Conservation (phyloP, 2,888 invertebrate genomes). For the Alloscopus bannaensis region DNA sequence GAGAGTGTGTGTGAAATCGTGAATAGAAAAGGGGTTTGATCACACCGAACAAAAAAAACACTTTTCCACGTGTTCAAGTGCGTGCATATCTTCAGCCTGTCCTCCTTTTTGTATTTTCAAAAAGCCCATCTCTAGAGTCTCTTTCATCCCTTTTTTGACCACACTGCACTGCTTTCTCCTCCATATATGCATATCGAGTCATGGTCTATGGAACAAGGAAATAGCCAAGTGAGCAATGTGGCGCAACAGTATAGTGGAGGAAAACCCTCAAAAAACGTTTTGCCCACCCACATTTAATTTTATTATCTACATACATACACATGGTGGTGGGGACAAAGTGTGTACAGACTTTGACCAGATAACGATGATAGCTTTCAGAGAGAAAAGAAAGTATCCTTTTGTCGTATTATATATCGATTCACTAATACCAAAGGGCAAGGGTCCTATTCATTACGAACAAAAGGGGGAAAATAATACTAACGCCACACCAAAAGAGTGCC, state of each 20-base stretch:
- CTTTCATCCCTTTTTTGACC: constrained; percentile 10
- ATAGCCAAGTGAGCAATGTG: not conserved
- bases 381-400: not conserved
- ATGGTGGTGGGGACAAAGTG: not conserved
- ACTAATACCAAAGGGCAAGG: constrained; percentile 30
- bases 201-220: not conserved
- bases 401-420: constrained; percentile 34
- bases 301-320: constrained; percentile 9
- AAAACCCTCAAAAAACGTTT: constrained; percentile 29
- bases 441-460: constrained; percentile 22
- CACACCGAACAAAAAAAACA: constrained; percentile 8
- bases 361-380: not conserved
- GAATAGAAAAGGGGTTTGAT: not conserved
- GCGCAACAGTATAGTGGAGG: constrained; percentile 16
- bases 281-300: constrained; percentile 29
- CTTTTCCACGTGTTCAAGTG: constrained; percentile 41
- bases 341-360: not conserved
- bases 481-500: not conserved
- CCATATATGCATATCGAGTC: constrained; percentile 2
- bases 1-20: not conserved
- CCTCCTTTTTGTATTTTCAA: constrained; percentile 10
- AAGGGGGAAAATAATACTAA: constrained; percentile 20
- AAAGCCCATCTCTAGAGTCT: constrained; percentile 24
- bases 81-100: not conserved
- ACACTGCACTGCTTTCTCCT: not conserved